These are phyloP conservation scores for Eudorcas thomsonii DNA, from an alignment of 2,113 vertebrate species.

Conservation along the genomic window DNA sequence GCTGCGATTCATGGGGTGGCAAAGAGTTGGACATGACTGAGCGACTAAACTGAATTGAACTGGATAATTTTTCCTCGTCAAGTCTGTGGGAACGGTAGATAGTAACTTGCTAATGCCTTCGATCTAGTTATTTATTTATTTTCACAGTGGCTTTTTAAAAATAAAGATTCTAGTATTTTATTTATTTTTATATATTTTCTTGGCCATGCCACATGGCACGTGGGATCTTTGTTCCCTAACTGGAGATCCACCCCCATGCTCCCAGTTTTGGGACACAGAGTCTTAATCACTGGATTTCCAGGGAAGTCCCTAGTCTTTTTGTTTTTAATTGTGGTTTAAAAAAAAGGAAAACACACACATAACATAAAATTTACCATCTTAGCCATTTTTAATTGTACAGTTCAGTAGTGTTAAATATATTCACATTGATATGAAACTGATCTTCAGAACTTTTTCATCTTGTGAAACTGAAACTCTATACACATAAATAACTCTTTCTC, in stretches of 20 bases:
- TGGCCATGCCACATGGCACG: background rate
- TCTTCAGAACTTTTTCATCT: background rate
- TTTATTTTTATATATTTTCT: background rate
- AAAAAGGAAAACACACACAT: background rate
- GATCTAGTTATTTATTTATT: background rate
- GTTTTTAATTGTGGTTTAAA: background rate
- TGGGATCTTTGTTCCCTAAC: background rate
- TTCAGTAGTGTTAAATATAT: background rate
- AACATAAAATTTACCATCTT: background rate
- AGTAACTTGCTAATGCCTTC: background rate
- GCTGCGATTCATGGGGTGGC: too few species aligned
- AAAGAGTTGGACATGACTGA: too few species aligned
- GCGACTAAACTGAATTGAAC: too few species aligned
- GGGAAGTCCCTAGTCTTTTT: background rate
- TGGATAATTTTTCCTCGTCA: background rate
- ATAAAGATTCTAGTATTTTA: background rate
- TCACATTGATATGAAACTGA: background rate
- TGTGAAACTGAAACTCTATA: background rate
- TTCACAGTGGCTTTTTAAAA: background rate
- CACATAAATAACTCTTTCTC: background rate
- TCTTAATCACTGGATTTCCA: background rate
- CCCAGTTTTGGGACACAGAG: background rate
- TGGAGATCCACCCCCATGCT: background rate
- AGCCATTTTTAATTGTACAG: background rate
- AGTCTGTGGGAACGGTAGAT: background rate